Evolutionary conservation across 2,797 vertebrate species (phyloP), one percentile per base, ranked within the genome.

Genomic region (Danio albolineatus): DNA sequence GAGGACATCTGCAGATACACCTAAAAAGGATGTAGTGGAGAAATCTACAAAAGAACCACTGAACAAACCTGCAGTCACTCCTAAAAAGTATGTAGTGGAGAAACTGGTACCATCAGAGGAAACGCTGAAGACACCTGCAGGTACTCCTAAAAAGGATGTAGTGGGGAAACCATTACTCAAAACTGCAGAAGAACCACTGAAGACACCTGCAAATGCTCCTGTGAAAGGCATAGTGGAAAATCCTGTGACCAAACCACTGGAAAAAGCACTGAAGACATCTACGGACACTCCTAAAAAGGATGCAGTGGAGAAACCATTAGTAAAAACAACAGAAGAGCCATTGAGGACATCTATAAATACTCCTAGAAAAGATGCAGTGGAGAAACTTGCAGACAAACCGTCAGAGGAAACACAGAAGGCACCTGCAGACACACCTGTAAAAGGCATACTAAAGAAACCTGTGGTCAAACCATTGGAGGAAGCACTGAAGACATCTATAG

Each of bases 71-170:
- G 4, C 48, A 13, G 48, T 10, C 12, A 14, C 12, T 10, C 14
- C 14, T 4, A 51, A 51, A 51, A 61, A 7, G 1, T 2, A 73
- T 10, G 4, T 65, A 10, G 60, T 77, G 16, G 21, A 73, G 3
- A 13, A 38, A 48, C 14, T 44, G n/a, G 0, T 44, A 0, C 17
- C 19, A 46, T 7, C 2, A 12, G n/a, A 51, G 16, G n/a, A 59
- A 38, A 6, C 67, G 43, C 4, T 66, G 43, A 74, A 77, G 77
- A 54, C 28, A 57, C 41, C 39, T 17, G 7, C 16, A 60, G 43
- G 4, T 0, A 13, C 10, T 17, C 2, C 4, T 16, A 0, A 7
- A 36, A 49, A 7, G 1, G 3, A 73, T 10, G 4, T 65, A 10
- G 61, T 77, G 21, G 21, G 73, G 3, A 13, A 38, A 48, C 17